Conservation (phyloP, 2,888 invertebrate species). For the Hirtodrosophila cameraria region DNA sequence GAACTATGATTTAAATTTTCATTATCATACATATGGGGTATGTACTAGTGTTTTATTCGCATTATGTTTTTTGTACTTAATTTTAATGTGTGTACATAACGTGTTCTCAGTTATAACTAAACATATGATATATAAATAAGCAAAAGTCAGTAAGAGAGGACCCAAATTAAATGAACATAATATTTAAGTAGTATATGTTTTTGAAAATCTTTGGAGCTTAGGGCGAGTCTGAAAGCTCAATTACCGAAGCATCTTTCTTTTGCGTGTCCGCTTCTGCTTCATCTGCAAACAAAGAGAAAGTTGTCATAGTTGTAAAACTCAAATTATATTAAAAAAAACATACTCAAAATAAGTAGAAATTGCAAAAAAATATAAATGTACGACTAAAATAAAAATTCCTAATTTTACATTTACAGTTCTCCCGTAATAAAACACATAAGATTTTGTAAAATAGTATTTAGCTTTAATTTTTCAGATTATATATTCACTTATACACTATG, state of each 20-base stretch:
- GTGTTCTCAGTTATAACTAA: slow-evolving; percentile 6
- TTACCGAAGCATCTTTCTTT: slow-evolving; percentile 63
- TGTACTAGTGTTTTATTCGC: slow-evolving; percentile 28
- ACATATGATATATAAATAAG: slow-evolving; percentile 5
- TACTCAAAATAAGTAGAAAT: slow-evolving; percentile 30
- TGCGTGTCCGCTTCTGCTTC: slow-evolving; percentile 21
- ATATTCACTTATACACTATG: slow-evolving; percentile 32
- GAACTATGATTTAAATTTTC: neutral
- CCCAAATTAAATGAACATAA: slow-evolving; percentile 10
- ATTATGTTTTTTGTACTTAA: slow-evolving; percentile 4
- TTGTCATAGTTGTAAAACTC: slow-evolving; percentile 21
- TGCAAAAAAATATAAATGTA: slow-evolving; percentile 6
- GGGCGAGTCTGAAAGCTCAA: slow-evolving; percentile 62
- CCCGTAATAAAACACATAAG: slow-evolving; percentile 46
- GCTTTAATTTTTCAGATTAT: slow-evolving; percentile 50
- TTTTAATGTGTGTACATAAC: slow-evolving; percentile 15
- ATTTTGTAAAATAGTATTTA: slow-evolving; percentile 42
- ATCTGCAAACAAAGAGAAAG: slow-evolving; percentile 48
- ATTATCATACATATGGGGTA: slow-evolving; percentile 2
- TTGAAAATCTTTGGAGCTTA: slow-evolving; percentile 57
- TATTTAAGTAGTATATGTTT: no score
- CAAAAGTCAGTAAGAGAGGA: slow-evolving; percentile 5
- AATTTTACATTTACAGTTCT: neutral
- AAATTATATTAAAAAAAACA: slow-evolving; percentile 29
- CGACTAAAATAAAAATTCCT: slow-evolving; percentile 1